These are phyloP conservation scores for Maconellicoccus hirsutus DNA, from an alignment of 1,140 invertebrate genomes.

Conservation along the genomic window DNA sequence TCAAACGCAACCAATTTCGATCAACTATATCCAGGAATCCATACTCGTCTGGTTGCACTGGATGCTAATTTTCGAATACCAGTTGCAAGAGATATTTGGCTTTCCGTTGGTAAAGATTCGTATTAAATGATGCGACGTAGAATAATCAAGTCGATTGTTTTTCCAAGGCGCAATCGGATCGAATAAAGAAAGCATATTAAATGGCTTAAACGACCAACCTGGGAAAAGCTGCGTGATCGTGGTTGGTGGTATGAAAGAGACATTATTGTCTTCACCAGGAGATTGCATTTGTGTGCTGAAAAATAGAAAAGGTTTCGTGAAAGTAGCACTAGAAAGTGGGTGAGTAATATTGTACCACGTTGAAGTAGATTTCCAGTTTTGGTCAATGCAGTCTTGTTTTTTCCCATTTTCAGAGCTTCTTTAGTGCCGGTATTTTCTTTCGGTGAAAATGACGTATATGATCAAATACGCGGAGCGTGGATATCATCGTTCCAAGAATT, in stretches of 20 bases:
- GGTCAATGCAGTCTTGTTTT: too few relatives aligned
- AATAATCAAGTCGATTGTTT: not conserved
- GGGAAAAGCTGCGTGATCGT: conserved; percentile 55
- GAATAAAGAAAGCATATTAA: conserved; percentile 41
- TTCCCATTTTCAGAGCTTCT: conserved; percentile 43
- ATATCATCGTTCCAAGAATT: not conserved
- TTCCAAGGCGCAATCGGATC: conserved; percentile 37
- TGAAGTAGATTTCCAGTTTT: too few relatives aligned
- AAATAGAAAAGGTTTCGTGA: conserved; percentile 67
- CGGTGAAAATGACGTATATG: not conserved
- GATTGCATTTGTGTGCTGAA: conserved; percentile 56
- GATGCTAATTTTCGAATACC: conserved; percentile 71
- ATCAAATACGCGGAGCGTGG: not conserved
- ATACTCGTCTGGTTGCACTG: conserved; percentile 57
- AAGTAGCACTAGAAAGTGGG: conserved; percentile 61
- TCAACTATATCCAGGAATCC: conserved; percentile 65
- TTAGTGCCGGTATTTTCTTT: conserved; percentile 2
- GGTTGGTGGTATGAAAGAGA: conserved; percentile 72
- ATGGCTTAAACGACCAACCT: conserved; percentile 36
- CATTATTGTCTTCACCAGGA: conserved; percentile 55
- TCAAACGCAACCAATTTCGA: conserved; percentile 61
- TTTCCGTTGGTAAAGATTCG: conserved; percentile 47
- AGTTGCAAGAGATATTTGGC: conserved; percentile 59
- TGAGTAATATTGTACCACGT: too few relatives aligned
- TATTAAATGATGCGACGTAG: too few relatives aligned